Evolutionary conservation across 1,140 invertebrate species (phyloP).

Genomic region (Ceratoteleas bidentatus): DNA sequence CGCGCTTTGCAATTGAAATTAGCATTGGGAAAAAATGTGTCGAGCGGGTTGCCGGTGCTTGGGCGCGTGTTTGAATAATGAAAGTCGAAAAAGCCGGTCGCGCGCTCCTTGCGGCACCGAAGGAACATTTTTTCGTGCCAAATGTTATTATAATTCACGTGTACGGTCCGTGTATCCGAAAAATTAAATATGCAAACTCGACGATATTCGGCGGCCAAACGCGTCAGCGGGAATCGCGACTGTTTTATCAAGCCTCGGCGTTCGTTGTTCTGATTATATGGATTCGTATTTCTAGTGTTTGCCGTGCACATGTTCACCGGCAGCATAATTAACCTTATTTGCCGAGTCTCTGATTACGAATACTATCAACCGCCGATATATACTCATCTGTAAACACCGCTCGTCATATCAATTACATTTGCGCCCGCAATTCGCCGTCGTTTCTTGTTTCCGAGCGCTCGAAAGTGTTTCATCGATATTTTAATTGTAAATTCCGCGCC

Average conservation of each 20-base stretch:
- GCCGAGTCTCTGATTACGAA: slow-evolving; percentile 75
- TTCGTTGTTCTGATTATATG: slow-evolving; percentile 71
- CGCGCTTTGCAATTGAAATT: slow-evolving; percentile 54
- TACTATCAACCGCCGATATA: slow-evolving; percentile 54
- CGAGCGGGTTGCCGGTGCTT: background rate
- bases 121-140: slow-evolving; percentile 38
- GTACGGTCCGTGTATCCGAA: slow-evolving; percentile 45
- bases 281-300: slow-evolving; percentile 70
- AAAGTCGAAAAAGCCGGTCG: slow-evolving; percentile 23
- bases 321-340: slow-evolving; percentile 78
- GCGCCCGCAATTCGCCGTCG: slow-evolving; percentile 37
- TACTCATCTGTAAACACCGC: slow-evolving; percentile 56
- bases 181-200: slow-evolving; percentile 64
- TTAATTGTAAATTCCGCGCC: slow-evolving; percentile 33
- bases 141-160: slow-evolving; percentile 57
- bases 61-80: slow-evolving; percentile 46
- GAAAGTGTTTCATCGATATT: slow-evolving; percentile 46
- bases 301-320: slow-evolving; percentile 53
- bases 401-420: slow-evolving; percentile 55
- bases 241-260: slow-evolving; percentile 66
- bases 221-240: slow-evolving; percentile 56
- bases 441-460: slow-evolving; percentile 34
- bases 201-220: slow-evolving; percentile 60
- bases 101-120: background rate
- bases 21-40: slow-evolving; percentile 35